phyloP scores from a whole-genome alignment of 2,797 vertebrate genomes.

The Anabacerthia variegaticeps region DNA sequence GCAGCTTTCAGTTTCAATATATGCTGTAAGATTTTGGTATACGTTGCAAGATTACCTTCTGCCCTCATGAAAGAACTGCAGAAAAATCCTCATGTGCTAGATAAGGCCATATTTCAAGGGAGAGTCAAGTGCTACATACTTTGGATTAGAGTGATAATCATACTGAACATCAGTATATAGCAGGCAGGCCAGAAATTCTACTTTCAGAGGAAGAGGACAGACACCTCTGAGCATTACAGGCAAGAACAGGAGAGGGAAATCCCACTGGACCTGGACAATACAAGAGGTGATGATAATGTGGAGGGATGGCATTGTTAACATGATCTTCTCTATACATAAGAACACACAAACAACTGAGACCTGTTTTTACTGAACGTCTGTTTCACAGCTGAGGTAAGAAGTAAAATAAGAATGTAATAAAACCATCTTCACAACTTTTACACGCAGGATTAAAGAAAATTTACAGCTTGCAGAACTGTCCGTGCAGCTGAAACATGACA shows the following conservation, averaged over 20 bases:
- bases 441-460: not conserved
- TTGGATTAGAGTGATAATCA: not conserved
- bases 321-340: not conserved
- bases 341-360: not conserved
- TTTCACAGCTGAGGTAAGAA: not conserved
- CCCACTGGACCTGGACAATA: not conserved
- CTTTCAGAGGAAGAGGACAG: not conserved
- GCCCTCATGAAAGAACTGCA: not conserved
- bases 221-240: not conserved
- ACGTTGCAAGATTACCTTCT: not conserved
- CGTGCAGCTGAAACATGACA: not conserved
- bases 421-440: not conserved
- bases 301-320: not conserved
- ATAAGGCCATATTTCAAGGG: not conserved
- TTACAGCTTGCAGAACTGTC: not conserved
- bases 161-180: not conserved
- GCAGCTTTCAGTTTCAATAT: not conserved
- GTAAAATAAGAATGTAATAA: not conserved
- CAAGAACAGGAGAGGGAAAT: not conserved
- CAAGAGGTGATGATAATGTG: not conserved
- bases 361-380: not conserved
- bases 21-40: not conserved
- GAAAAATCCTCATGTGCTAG: not conserved
- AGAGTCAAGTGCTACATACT: not conserved
- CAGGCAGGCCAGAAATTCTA: not conserved